Conservation (phyloP, 1,140 invertebrate genomes). For the Phocides pigmalion region DNA sequence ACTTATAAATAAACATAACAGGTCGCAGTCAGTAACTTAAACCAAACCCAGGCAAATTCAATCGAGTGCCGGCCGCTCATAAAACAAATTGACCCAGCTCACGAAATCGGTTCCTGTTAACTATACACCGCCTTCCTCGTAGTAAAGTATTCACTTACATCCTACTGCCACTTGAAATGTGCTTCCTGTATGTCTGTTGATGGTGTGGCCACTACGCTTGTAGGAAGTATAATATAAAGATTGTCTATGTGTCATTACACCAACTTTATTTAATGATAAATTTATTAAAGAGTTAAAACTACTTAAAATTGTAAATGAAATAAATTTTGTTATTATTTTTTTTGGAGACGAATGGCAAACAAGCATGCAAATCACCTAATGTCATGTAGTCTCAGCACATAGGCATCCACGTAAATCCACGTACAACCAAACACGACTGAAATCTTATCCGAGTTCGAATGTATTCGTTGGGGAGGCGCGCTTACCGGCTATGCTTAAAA, state of each 20-base stretch:
- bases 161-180: background rate
- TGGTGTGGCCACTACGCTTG: background rate
- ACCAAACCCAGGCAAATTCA: background rate
- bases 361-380: no score
- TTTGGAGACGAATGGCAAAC: no score
- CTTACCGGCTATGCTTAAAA: no score
- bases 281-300: no score
- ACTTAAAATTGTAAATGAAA: no score
- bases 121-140: background rate
- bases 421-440: no score
- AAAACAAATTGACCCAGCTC: constrained; percentile 13
- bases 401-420: no score
- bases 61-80: constrained; percentile 10
- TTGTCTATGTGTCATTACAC: background rate
- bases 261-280: no score
- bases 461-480: no score
- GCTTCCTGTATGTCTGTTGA: background rate
- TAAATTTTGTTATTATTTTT: no score
- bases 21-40: background rate
- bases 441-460: no score
- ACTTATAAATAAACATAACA: background rate
- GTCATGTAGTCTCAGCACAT: no score
- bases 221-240: background rate
- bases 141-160: background rate
- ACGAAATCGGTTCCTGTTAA: constrained; percentile 6